Percentiles rank a stretch among this genome's conserved stretches.
These are phyloP conservation scores for Dryobota labecula DNA, from an alignment of 2,888 invertebrate species.

Conservation along the genomic window DNA sequence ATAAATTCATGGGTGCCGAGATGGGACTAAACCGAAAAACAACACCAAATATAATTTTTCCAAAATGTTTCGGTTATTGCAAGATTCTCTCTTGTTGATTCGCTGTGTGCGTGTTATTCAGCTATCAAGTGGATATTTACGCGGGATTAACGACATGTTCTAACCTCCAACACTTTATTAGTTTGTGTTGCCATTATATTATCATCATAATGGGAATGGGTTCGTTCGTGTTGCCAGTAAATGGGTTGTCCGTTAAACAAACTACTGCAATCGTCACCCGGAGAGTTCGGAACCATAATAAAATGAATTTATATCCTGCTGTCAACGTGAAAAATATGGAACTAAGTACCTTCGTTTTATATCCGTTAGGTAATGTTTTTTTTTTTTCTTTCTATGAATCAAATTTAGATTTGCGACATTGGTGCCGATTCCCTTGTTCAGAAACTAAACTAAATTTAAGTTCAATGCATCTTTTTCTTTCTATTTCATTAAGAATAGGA, in stretches of 20 bases:
- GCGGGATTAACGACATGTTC: constrained; percentile 60
- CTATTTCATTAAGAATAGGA: too few species aligned
- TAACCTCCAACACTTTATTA: constrained; percentile 67
- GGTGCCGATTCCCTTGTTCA: too few species aligned
- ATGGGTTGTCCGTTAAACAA: constrained; percentile 50
- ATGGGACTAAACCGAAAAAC: too few species aligned
- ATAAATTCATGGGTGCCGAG: too few species aligned
- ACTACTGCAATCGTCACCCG: constrained; percentile 56
- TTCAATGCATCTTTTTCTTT: too few species aligned
- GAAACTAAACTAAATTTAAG: too few species aligned
- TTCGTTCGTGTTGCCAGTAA: constrained; percentile 53
- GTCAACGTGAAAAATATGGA: constrained; percentile 18
- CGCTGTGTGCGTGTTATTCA: constrained; percentile 67
- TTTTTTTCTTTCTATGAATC: not conserved
- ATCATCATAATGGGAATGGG: constrained; percentile 65
- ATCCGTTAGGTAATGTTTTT: too few species aligned
- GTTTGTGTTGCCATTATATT: constrained; percentile 67
- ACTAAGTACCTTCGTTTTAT: constrained; percentile 1
- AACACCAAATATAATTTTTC: constrained; percentile 14
- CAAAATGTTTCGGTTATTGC: constrained; percentile 24
- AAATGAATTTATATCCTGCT: constrained; percentile 38
- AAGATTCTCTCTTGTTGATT: constrained; percentile 51
- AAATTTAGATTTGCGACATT: not conserved
- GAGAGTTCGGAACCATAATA: constrained; percentile 37
- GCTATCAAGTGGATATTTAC: constrained; percentile 63